A percentile compares a stretch with the other conserved stretches of the same genome.
These are phyloP conservation scores for Echinarachnius parma DNA, from an alignment of 53 echinoderm and acorn worm species.

Conservation along the genomic window DNA sequence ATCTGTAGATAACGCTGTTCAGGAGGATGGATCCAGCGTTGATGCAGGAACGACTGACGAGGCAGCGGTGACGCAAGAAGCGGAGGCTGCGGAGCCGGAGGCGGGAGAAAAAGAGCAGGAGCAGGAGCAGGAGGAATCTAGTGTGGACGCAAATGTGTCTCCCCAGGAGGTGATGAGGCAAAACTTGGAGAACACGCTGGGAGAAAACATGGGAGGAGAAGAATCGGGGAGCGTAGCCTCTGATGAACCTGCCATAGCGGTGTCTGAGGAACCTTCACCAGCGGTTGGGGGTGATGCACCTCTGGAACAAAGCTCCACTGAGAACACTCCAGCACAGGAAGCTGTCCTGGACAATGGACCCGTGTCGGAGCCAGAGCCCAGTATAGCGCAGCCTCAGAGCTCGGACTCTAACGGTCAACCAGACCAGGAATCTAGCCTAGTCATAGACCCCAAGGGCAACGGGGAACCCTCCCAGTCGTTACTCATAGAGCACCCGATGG, in stretches of 20 bases:
- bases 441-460: constrained; percentile 35
- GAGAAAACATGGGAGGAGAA: no score
- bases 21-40: constrained; percentile 6
- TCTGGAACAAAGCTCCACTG: neutral
- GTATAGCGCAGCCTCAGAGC: constrained; percentile 3
- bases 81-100: neutral
- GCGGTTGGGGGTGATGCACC: no score
- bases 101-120: neutral
- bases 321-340: neutral
- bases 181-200: constrained; percentile 1
- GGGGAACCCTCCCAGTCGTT: constrained; percentile 1
- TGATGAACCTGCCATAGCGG: no score
- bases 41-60: constrained; percentile 4
- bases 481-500: constrained; percentile 32
- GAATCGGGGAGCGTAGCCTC: no score
- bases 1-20: constrained; percentile 9
- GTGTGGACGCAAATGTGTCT: neutral
- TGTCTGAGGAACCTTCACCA: no score
- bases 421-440: constrained; percentile 41
- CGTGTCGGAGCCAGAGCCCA: constrained; percentile 1
- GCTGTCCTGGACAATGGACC: constrained; percentile 5
- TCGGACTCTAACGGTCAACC: constrained; percentile 34
- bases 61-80: constrained; percentile 5
- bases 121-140: neutral
- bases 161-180: constrained; percentile 2